Base-by-base conservation (phyloP, 2,888 invertebrate genomes). In the Campoplex capitator region DNA sequence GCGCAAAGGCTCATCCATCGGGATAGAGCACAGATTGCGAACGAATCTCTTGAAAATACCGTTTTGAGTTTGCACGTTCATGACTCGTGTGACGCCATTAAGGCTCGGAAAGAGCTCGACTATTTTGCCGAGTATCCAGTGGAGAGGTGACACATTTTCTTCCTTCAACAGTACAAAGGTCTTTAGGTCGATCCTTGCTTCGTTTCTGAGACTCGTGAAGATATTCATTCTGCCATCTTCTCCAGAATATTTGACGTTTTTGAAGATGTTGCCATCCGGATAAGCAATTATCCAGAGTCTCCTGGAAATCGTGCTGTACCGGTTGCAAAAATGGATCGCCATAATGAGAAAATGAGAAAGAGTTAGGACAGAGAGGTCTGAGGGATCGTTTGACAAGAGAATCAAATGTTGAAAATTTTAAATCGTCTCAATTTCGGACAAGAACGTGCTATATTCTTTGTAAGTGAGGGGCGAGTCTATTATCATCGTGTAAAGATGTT, bases 331-430 rank as follows among this genome's bases (percentile, higher is more conserved):
- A 74, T 38, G 90, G 77, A 58, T 73, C 77, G 23, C 91, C 92
- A n/a, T n/a, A 65, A 91, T 90, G 0, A 93, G 86, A 79, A 92
- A 92, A 76, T 92, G 92, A 0, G 89, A 91, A 56, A 92, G 92
- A 1, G 92, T 91, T 0, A 93, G 84, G 0, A 88, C 73, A 3
- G 68, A 58, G 62, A 54, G 65, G 62, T 91, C 91, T 23, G 79
- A 58, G 16, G 89, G 88, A 80, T 89, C 89, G 32, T 32, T 79
- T 1, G 86, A 78, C 9, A 89, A 28, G n/a, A 86, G 89, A 32
- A 80, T 87, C 3, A 91, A 58, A 6, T 91, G 75, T 13, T 75
- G 38, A 8, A 75, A 75, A 32, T 82, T 82, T 6, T 75, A 38
- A 8, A 75, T 70, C 4, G 82, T 56, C 35, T 82, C 82, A 1